phyloP scores from a whole-genome alignment of 2,113 vertebrate genomes.

The Thinocorus orbignyianus region DNA sequence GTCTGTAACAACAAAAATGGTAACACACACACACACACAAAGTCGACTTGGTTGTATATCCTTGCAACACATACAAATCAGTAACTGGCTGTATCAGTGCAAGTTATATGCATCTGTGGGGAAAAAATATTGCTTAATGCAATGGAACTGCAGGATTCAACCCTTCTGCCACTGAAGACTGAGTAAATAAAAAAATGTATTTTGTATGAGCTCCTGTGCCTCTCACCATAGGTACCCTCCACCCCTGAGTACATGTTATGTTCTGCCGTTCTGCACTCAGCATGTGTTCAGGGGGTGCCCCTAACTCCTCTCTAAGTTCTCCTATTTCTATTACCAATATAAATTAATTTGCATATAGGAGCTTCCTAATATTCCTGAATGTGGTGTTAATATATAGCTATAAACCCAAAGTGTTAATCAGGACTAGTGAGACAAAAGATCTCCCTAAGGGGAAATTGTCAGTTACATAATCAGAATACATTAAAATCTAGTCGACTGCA shows the following conservation, averaged over 20 bases:
- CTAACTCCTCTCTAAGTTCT: background rate
- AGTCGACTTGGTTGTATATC: background rate
- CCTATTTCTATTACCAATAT: background rate
- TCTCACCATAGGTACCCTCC: background rate
- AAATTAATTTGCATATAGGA: slow-evolving; percentile 62
- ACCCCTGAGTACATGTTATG: background rate
- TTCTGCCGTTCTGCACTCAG: background rate
- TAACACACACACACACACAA: background rate
- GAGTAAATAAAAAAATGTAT: background rate
- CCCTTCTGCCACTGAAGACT: background rate
- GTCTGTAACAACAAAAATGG: background rate
- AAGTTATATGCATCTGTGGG: background rate
- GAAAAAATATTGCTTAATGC: background rate
- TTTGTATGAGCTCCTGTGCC: background rate
- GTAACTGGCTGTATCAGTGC: background rate
- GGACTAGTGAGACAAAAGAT: slow-evolving; percentile 51
- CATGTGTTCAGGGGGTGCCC: background rate
- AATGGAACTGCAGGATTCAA: background rate
- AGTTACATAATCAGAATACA: slow-evolving; percentile 69
- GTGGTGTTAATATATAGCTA: slow-evolving; percentile 25
- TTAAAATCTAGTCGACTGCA: slow-evolving; percentile 49
- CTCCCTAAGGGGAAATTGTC: slow-evolving; percentile 24
- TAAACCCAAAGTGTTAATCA: slow-evolving; percentile 66
- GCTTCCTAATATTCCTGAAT: slow-evolving; percentile 32
- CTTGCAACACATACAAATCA: background rate